Evolutionary conservation across 2,113 vertebrate species (phyloP).

Genomic region (Anhinga rufa): DNA sequence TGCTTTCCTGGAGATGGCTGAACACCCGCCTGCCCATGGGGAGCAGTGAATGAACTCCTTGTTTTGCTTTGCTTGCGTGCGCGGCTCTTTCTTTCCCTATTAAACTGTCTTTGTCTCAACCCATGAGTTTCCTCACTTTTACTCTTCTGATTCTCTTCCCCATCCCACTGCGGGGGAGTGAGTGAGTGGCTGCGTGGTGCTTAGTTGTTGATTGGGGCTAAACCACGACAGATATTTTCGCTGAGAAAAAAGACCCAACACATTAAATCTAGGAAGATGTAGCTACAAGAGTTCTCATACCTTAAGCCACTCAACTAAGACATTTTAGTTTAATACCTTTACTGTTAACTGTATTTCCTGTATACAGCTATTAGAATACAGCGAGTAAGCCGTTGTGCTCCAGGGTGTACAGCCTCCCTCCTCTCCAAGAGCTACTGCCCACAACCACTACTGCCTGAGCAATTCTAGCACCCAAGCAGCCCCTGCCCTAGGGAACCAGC

Average conservation of each 20-base stretch:
- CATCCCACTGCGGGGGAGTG: too few species aligned
- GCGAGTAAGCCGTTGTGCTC: neutral
- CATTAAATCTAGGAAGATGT: neutral
- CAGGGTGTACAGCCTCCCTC: neutral
- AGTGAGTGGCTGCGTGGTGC: too few species aligned
- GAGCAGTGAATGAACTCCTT: too few species aligned
- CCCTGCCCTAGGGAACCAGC: neutral
- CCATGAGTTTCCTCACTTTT: too few species aligned
- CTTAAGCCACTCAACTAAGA: neutral
- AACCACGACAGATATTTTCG: neutral
- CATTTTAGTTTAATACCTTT: neutral
- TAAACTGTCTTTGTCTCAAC: too few species aligned
- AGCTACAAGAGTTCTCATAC: neutral
- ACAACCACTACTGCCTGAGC: rapidly evolving
- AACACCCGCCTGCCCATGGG: too few species aligned
- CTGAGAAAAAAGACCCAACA: neutral
- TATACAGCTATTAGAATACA: neutral
- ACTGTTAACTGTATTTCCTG: neutral
- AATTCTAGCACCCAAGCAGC: neutral
- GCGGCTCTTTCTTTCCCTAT: too few species aligned
- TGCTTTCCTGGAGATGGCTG: too few species aligned
- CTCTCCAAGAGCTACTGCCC: neutral
- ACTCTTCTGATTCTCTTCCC: too few species aligned
- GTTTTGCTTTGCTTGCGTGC: too few species aligned
- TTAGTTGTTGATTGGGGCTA: too few species aligned